phyloP scores from a whole-genome alignment of 2,113 vertebrate genomes.

The Benitochromis conjunctus region DNA sequence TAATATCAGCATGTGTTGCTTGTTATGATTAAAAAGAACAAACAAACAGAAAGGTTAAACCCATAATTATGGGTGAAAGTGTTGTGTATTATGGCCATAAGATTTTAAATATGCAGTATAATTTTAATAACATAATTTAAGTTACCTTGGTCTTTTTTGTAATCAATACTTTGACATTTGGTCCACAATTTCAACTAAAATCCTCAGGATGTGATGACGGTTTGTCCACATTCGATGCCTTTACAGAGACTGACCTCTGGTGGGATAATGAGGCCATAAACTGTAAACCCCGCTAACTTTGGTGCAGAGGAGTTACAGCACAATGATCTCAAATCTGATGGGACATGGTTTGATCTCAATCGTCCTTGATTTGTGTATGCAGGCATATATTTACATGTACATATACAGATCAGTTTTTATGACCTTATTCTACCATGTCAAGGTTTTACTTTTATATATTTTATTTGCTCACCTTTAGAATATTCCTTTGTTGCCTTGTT shows the following conservation, averaged over 20 bases:
- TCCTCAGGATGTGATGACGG: neutral
- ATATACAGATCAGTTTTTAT: neutral
- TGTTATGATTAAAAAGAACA: neutral
- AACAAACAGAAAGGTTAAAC: neutral
- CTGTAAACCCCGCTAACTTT: neutral
- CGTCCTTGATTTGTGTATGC: neutral
- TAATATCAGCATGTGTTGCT: neutral
- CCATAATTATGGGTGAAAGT: neutral
- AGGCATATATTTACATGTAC: neutral
- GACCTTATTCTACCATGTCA: neutral
- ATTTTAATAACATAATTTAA: neutral
- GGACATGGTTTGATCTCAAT: neutral
- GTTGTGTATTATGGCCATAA: neutral
- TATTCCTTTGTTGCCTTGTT: neutral
- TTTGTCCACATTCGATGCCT: neutral
- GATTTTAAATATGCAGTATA: neutral
- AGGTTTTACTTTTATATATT: neutral
- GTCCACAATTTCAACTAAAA: neutral
- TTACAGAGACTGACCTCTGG: slow-evolving; percentile 33
- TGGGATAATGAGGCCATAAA: neutral
- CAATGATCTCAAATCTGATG: neutral
- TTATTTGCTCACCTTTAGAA: neutral
- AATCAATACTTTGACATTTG: neutral
- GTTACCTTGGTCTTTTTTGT: neutral
- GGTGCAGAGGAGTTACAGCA: neutral